Conservation (phyloP, 2,797 vertebrate genomes). For the Anomalospiza imberbis region DNA sequence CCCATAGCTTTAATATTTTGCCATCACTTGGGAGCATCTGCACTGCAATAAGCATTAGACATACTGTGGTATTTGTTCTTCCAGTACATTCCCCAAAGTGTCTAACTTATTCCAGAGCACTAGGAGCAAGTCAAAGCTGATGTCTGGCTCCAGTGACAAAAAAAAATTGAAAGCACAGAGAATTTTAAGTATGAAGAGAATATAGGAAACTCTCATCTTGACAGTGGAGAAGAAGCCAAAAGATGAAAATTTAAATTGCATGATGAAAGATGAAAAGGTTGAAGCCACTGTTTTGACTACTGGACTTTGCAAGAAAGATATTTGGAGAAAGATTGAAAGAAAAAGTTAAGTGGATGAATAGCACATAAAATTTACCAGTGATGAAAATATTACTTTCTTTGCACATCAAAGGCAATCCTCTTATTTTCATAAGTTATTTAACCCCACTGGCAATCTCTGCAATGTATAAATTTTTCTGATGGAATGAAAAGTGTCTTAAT, state of each 20-base stretch:
- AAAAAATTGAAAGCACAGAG: not conserved
- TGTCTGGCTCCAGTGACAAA: not conserved
- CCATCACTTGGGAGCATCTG: not conserved
- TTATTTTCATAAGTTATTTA: slow-evolving; percentile 71
- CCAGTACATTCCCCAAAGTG: not conserved
- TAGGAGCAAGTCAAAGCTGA: slow-evolving; percentile 7
- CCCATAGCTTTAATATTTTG: not conserved
- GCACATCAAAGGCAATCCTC: slow-evolving; percentile 60
- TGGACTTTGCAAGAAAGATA: slow-evolving; percentile 47
- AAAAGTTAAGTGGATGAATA: slow-evolving; percentile 32
- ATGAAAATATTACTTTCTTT: slow-evolving; percentile 66
- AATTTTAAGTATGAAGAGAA: slow-evolving; percentile 21
- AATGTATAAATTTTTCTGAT: slow-evolving; percentile 69
- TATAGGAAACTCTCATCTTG: slow-evolving; percentile 24
- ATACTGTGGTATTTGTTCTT: not conserved
- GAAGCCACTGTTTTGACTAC: slow-evolving; percentile 42
- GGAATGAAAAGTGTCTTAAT: slow-evolving; percentile 61
- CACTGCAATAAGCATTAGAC: not conserved
- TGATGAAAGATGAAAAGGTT: slow-evolving; percentile 60
- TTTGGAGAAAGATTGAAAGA: slow-evolving; percentile 25
- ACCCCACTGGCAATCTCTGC: slow-evolving; percentile 61
- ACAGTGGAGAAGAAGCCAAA: slow-evolving; percentile 16
- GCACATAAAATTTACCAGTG: slow-evolving; percentile 52
- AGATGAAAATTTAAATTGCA: slow-evolving; percentile 59
- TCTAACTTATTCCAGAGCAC: not conserved